Evolutionary conservation across 1,140 invertebrate genomes (phyloP).

Genomic region (Amphibalanus amphitrite): DNA sequence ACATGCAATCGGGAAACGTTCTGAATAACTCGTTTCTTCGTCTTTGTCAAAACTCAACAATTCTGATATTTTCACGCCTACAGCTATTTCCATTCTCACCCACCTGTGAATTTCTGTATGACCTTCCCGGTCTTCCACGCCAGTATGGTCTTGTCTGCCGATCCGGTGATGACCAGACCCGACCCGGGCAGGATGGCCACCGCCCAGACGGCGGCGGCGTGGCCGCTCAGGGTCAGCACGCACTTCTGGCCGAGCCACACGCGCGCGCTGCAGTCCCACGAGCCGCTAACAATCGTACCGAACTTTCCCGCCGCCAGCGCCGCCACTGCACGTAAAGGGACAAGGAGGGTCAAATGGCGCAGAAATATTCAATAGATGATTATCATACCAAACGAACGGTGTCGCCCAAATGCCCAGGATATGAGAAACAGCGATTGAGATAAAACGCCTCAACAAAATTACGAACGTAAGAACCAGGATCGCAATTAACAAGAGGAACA

Average conservation of each 20-base stretch:
- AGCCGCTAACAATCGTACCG: constrained; percentile 52
- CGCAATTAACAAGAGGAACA: too few species aligned
- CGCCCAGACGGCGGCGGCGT: constrained; percentile 66
- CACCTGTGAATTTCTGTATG: neutral
- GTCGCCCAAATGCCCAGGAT: neutral
- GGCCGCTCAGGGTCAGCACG: constrained; percentile 39
- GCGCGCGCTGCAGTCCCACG: constrained; percentile 75
- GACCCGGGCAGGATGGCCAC: constrained; percentile 40
- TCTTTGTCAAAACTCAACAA: too few species aligned
- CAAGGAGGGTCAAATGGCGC: constrained; percentile 10
- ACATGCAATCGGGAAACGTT: too few species aligned
- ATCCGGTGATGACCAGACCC: constrained; percentile 55
- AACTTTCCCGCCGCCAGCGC: constrained; percentile 37
- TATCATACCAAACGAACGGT: too few species aligned
- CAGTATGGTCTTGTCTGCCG: constrained; percentile 77
- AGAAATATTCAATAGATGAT: too few species aligned
- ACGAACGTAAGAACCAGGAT: too few species aligned
- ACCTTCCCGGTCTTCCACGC: constrained; percentile 45
- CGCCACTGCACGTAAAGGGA: constrained; percentile 37
- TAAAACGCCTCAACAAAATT: too few species aligned
- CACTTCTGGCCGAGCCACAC: constrained; percentile 44
- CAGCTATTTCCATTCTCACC: too few species aligned
- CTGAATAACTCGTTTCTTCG: too few species aligned
- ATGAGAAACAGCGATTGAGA: too few species aligned
- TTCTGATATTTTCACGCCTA: too few species aligned